These are phyloP conservation scores for Halichoeres trimaculatus DNA, from an alignment of 2,113 vertebrate species.

Conservation along the genomic window DNA sequence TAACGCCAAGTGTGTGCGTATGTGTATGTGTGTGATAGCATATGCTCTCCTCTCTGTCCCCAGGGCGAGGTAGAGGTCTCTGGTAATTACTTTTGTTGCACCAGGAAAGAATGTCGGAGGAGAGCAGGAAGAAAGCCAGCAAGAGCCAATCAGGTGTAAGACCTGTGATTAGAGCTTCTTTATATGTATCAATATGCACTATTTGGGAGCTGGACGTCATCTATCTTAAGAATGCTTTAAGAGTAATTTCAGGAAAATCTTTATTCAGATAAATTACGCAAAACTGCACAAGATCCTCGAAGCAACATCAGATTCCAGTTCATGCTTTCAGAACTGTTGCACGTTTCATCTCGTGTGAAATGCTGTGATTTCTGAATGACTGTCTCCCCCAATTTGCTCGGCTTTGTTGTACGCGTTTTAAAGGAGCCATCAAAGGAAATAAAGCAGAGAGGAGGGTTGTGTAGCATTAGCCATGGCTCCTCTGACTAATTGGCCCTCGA, in stretches of 20 bases:
- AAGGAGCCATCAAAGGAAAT: constrained; percentile 56
- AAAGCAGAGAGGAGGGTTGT: constrained; percentile 64
- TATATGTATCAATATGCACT: constrained; percentile 32
- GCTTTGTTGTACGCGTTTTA: constrained; percentile 51
- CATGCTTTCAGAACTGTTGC: neutral
- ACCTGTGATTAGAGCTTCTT: constrained; percentile 58
- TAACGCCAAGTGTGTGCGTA: constrained; percentile 49
- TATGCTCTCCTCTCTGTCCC: constrained; percentile 75
- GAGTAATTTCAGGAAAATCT: neutral
- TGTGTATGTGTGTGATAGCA: constrained; percentile 43
- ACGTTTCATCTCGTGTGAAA: neutral
- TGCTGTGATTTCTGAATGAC: constrained; percentile 16
- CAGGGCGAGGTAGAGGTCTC: constrained; percentile 71
- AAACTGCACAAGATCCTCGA: neutral
- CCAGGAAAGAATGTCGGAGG: constrained; percentile 66
- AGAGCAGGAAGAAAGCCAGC: constrained; percentile 61
- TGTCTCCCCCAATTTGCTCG: constrained; percentile 20
- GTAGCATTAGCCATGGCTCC: constrained; percentile 71
- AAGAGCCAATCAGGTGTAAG: constrained; percentile 62
- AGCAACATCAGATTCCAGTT: neutral
- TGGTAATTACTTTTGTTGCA: constrained; percentile 81
- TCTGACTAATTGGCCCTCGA: constrained; percentile 87
- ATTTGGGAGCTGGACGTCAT: neutral
- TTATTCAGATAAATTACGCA: neutral
- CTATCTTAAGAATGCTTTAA: neutral